Percentiles rank a stretch among this genome's conserved stretches.
Conservation (phyloP, 2,888 invertebrate genomes). For the Himalopsyche japonica region DNA sequence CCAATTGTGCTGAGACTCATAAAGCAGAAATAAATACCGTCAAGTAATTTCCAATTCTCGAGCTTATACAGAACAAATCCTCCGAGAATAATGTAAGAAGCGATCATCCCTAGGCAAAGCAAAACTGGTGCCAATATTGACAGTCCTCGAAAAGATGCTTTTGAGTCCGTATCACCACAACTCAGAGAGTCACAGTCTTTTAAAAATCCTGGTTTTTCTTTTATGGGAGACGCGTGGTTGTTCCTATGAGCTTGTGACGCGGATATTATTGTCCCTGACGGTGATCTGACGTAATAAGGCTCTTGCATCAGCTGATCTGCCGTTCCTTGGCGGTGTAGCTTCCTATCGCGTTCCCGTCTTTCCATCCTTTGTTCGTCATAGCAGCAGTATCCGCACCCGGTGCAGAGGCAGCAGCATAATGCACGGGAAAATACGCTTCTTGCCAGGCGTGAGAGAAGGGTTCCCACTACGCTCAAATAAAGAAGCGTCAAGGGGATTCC, state of each 20-base stretch:
- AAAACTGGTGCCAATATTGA: conserved; percentile 88
- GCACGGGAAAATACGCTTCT: conserved; percentile 81
- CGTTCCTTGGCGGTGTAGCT: conserved; percentile 68
- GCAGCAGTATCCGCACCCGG: conserved; percentile 87
- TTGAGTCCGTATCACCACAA: conserved; percentile 70
- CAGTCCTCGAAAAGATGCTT: conserved; percentile 69
- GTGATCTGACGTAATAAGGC: conserved; percentile 69
- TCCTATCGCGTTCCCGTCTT: conserved; percentile 78
- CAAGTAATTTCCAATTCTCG: conserved; percentile 91
- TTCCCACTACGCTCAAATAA: conserved; percentile 85
- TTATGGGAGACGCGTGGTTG: conserved; percentile 51
- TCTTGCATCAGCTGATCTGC: conserved; percentile 74
- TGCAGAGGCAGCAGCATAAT: conserved; percentile 82
- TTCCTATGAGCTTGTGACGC: conserved; percentile 58
- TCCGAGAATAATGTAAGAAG: conserved; percentile 88
- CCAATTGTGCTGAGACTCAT: conserved; percentile 94
- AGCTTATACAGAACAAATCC: conserved; percentile 86
- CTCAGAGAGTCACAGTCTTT: conserved; percentile 62
- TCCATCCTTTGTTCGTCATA: conserved; percentile 83
- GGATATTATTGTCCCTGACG: conserved; percentile 59
- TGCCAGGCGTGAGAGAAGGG: conserved; percentile 80
- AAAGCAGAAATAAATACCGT: conserved; percentile 93
- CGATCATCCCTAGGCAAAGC: conserved; percentile 85
- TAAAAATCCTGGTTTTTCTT: conserved; percentile 56
- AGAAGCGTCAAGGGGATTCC: conserved; percentile 87